These are phyloP conservation scores for human DNA, from an alignment of 2,113 vertebrate species.

Conservation along the genomic window GRCh38 chr12:23369501-23370000, in stretches of 20 bases:
- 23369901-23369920: neutral
- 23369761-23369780: neutral
- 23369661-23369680: neutral
- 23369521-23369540: neutral
- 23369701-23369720: neutral
- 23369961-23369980: neutral
- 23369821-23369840: neutral
- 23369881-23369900: neutral
- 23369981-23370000: neutral
- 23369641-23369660: neutral
- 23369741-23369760: neutral
- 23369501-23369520: neutral
- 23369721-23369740: neutral
- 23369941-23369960: neutral
- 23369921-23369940: neutral
- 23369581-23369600: neutral
- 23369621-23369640: neutral
- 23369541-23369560: neutral
- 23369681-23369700: neutral
- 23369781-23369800: neutral
- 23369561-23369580: neutral
- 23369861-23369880: neutral
- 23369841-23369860: neutral
- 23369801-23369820: neutral
- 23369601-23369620: neutral